Conservation (phyloP, 2,888 invertebrate genomes). For the Copidosoma aretas region DNA sequence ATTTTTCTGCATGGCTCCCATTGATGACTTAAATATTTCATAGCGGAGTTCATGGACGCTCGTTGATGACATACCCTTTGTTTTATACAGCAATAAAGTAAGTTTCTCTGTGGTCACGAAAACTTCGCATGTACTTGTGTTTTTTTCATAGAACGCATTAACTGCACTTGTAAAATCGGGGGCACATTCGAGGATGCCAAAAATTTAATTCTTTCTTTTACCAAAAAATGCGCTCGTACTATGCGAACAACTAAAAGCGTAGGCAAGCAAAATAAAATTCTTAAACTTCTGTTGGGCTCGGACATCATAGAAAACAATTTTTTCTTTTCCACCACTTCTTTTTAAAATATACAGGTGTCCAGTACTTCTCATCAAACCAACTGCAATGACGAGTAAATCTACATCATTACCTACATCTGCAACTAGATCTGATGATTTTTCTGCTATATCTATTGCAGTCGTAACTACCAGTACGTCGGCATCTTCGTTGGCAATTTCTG, state of each 20-base stretch:
- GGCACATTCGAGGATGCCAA: no score
- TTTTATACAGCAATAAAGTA: no score
- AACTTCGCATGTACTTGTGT: no score
- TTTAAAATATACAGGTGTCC: conserved; percentile 17
- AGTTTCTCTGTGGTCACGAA: no score
- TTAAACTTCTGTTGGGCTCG: conserved; percentile 4
- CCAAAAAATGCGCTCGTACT: no score
- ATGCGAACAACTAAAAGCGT: conserved; percentile 23
- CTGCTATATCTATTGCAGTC: conserved; percentile 34
- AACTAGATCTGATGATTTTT: conserved; percentile 15
- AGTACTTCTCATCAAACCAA: conserved; percentile 14
- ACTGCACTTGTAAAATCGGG: no score
- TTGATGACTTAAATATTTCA: no score
- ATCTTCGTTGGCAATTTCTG: conserved; percentile 37
- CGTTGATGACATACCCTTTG: no score
- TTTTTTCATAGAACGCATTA: no score
- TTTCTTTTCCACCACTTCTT: conserved; percentile 4
- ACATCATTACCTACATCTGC: conserved; percentile 32
- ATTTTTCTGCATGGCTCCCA: no score
- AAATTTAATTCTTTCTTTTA: no score
- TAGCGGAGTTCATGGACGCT: no score
- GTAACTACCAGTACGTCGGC: conserved; percentile 40
- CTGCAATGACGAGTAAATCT: conserved; percentile 26
- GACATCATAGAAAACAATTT: conserved; percentile 7
- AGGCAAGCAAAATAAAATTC: not conserved